Conservation (phyloP, 2,888 invertebrate genomes). For the Leucophora obtusa region DNA sequence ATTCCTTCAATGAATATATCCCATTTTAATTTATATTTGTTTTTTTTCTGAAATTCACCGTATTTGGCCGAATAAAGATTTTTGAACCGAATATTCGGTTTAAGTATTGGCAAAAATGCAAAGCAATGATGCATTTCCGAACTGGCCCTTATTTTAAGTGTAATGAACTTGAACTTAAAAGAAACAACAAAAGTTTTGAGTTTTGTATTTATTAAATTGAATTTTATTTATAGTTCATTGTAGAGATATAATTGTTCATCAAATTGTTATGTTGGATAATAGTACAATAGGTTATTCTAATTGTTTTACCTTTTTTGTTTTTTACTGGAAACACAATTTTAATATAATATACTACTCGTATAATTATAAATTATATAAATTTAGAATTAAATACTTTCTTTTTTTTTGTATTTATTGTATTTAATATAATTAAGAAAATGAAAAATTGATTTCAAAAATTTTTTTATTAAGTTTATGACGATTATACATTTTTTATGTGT, state of each 20-base stretch:
- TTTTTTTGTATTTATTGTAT: not conserved
- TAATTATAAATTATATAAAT: constrained; percentile 22
- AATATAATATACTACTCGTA: not conserved
- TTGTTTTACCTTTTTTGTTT: constrained; percentile 22
- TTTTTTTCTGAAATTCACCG: too few relatives aligned
- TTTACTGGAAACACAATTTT: constrained; percentile 27
- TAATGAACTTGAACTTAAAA: too few relatives aligned
- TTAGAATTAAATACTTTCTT: constrained; percentile 18
- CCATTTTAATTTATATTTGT: too few relatives aligned
- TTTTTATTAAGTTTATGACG: constrained; percentile 18
- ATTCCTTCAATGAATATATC: too few relatives aligned
- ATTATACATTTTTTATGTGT: constrained; percentile 29
- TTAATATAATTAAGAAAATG: constrained; percentile 16
- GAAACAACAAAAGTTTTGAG: not conserved
- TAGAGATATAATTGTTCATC: constrained; percentile 49
- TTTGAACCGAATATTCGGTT: too few relatives aligned
- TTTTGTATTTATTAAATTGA: constrained; percentile 51
- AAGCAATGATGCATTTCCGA: too few relatives aligned
- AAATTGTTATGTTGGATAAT: constrained; percentile 49
- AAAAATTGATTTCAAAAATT: constrained; percentile 13
- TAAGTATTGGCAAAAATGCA: too few relatives aligned
- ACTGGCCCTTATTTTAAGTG: too few relatives aligned
- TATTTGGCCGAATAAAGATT: too few relatives aligned
- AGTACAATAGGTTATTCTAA: constrained; percentile 36
- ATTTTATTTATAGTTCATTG: constrained; percentile 41